A percentile compares a stretch with the other conserved stretches of the same genome.
Evolutionary conservation across 2,797 vertebrate species (phyloP).

Genomic region (Sebastes taczanowskii): DNA sequence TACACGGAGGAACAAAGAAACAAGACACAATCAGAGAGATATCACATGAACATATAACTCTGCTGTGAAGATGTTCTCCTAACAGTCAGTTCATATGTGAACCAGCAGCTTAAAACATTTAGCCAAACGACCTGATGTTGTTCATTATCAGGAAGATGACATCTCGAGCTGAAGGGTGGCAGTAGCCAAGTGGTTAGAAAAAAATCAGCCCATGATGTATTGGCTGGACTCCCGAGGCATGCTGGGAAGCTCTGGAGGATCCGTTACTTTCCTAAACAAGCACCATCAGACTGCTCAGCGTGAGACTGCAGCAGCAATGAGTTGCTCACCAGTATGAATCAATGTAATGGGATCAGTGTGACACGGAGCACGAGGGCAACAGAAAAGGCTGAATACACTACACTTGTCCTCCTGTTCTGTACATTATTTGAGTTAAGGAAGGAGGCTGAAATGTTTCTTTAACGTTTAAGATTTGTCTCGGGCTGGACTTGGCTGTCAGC

Average conservation of each 20-base stretch:
- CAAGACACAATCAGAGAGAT: background rate
- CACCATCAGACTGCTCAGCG: slow-evolving; percentile 29
- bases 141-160: background rate
- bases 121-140: background rate
- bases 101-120: slow-evolving; percentile 7
- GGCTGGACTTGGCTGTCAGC: background rate
- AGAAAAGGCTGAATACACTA: background rate
- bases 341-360: slow-evolving; percentile 29
- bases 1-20: slow-evolving; percentile 26
- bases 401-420: background rate
- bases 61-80: background rate
- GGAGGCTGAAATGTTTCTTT: background rate
- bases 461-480: background rate
- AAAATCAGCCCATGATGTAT: background rate
- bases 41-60: background rate
- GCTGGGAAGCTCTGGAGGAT: slow-evolving; percentile 17
- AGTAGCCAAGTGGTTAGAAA: background rate
- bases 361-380: background rate
- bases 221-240: background rate
- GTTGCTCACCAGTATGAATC: slow-evolving; percentile 24
- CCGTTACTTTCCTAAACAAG: slow-evolving; percentile 34
- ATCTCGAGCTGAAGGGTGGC: background rate
- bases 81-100: background rate
- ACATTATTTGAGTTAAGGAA: background rate
- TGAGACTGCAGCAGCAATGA: slow-evolving; percentile 31